Conservation (phyloP, 2,888 invertebrate species). For the Allophyes oxyacanthae region DNA sequence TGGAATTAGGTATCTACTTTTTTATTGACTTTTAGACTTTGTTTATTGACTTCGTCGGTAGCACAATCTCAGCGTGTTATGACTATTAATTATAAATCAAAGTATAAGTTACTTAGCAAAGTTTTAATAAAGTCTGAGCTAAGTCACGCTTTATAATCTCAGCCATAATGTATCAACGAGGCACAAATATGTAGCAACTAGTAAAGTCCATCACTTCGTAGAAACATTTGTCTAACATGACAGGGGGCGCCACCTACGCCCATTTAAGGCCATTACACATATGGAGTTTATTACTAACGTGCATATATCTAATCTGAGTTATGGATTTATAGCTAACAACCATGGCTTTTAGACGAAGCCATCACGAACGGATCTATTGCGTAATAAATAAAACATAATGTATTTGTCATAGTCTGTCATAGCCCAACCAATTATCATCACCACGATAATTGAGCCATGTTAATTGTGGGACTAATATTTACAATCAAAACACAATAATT, state of each 20-base stretch:
- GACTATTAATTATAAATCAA: too few species aligned
- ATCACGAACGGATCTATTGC: constrained; percentile 22
- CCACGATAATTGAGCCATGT: constrained; percentile 38
- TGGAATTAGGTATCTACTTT: too few species aligned
- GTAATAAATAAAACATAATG: constrained; percentile 30
- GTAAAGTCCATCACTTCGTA: constrained; percentile 6
- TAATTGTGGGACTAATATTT: constrained; percentile 48
- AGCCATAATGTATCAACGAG: not conserved
- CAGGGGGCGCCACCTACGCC: constrained; percentile 20
- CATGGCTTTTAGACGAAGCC: constrained; percentile 14
- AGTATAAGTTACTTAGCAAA: too few species aligned
- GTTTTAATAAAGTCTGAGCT: too few species aligned
- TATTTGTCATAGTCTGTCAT: constrained; percentile 25
- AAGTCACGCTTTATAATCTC: too few species aligned
- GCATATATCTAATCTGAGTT: constrained; percentile 39
- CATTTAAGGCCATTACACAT: constrained; percentile 29
- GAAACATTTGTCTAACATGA: constrained; percentile 22
- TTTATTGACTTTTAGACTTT: too few species aligned
- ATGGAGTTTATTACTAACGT: constrained; percentile 37
- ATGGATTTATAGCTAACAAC: constrained; percentile 21
- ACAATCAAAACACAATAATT: constrained; percentile 40
- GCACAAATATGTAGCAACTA: not conserved
- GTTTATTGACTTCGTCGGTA: too few species aligned
- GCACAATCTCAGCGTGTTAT: too few species aligned
- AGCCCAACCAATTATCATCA: constrained; percentile 44